Conservation (phyloP, 2,888 invertebrate genomes). For the Micropterix aruncella region DNA sequence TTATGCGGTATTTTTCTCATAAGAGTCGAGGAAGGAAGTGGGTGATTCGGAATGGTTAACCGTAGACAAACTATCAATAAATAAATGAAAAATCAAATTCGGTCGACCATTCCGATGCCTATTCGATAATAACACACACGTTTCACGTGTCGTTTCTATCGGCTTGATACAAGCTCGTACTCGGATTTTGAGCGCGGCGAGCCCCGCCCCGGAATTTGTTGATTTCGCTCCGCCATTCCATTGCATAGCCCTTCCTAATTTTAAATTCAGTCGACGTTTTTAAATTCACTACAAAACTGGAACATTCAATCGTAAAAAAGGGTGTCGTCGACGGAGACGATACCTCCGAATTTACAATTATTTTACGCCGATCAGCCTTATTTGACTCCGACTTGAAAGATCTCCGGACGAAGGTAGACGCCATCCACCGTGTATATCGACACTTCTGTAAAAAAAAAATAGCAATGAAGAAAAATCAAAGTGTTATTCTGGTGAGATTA, state of each 20-base stretch:
- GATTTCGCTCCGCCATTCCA: too few species aligned
- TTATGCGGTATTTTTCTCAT: too few species aligned
- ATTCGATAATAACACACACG: too few species aligned
- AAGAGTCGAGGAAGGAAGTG: too few species aligned
- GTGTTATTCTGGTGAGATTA: slow-evolving; percentile 6
- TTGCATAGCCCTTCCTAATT: not conserved
- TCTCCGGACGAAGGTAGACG: slow-evolving; percentile 72
- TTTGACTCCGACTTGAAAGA: slow-evolving; percentile 42
- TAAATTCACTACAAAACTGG: not conserved
- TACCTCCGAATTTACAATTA: not conserved
- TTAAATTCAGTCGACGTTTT: not conserved
- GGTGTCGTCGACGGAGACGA: not conserved
- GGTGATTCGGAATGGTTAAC: too few species aligned
- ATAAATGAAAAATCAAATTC: too few species aligned
- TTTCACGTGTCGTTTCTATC: too few species aligned
- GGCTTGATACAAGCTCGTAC: too few species aligned
- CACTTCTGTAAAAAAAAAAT: slow-evolving; percentile 58
- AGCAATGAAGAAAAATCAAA: slow-evolving; percentile 9
- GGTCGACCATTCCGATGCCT: too few species aligned
- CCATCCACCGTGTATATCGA: slow-evolving; percentile 94
- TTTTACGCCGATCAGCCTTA: slow-evolving; percentile 16
- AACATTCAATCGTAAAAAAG: not conserved
- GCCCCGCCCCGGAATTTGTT: too few species aligned
- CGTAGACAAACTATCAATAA: too few species aligned
- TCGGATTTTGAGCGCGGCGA: too few species aligned